Evolutionary conservation across 2,113 vertebrate genomes (phyloP), one percentile per base, ranked within the genome.

Genomic region (Ammodytes dubius): DNA sequence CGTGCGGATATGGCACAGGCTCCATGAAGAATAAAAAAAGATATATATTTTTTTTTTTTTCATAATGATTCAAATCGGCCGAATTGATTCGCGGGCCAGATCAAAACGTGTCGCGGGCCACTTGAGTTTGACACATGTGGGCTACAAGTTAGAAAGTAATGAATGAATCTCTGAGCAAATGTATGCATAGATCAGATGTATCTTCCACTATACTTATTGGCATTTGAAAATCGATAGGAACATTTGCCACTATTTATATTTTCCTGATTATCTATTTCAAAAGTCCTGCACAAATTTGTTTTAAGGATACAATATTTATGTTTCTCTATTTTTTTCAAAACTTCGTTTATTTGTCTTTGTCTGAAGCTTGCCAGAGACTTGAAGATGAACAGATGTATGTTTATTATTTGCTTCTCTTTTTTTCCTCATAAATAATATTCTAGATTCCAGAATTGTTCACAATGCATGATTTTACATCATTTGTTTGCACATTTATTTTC

Each of bases 361-460:
- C 69, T 9, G 4, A 57, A 52, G 68, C 66, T 86, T 53, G 37
- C 47, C 5, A 4, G n/a, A 73, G 42, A 59, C 49, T 37, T 42
- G 4, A 69, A 11, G 4, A 77, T 69, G 27, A 76, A 79, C 52
- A 68, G 13, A 65, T 37, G 53, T 15, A 58, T 80, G 15, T 56
- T n/a, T 17, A 67, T 37, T 56, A 57, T 71, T 37, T 61, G 37
- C 61, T 70, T 69, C 37, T 68, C 74, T 63, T 58, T 70, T 53
- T 58, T 73, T 82, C 52, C 46, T 73, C 19, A 70, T 49, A 56
- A 74, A 60, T 35, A 15, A 13, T 69, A 61, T 79, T 74, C 72
- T 83, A 56, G 66, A 43, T 74, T 77, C 40, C 13, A 72, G 49
- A 7, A 50, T 46, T 83, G 63, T 79, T 82, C 60, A 69, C 66